These are phyloP conservation scores for Agrilus planipennis DNA, from an alignment of 1,140 invertebrate species.

Conservation along the genomic window DNA sequence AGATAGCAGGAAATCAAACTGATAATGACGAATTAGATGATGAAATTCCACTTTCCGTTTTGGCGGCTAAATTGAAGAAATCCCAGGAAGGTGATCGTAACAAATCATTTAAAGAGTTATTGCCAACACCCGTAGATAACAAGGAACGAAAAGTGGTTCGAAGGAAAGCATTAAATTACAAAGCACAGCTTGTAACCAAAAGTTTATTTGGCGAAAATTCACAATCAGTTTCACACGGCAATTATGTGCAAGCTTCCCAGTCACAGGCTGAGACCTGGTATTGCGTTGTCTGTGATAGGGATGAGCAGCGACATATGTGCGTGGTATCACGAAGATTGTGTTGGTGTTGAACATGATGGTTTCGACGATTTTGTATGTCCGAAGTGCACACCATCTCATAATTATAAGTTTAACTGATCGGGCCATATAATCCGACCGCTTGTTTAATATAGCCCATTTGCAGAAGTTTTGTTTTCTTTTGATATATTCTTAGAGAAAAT, in stretches of 20 bases:
- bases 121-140: conserved; percentile 14
- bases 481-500: too few relatives aligned
- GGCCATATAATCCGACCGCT: too few relatives aligned
- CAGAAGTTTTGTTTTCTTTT: too few relatives aligned
- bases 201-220: conserved; percentile 19
- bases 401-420: too few relatives aligned
- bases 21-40: background rate
- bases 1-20: background rate
- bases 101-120: conserved; percentile 6
- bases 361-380: background rate
- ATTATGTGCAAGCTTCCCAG: background rate
- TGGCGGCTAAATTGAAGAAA: conserved; percentile 6
- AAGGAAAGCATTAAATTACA: conserved; percentile 22
- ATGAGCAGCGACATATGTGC: background rate
- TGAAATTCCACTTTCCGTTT: background rate
- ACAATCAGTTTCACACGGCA: too few relatives aligned
- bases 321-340: background rate
- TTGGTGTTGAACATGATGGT: background rate
- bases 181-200: conserved; percentile 18
- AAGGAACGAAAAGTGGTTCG: conserved; percentile 13
- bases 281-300: background rate
- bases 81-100: background rate
- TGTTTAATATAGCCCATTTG: too few relatives aligned
- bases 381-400: too few relatives aligned
- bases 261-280: background rate